Evolutionary conservation across 2,888 invertebrate genomes (phyloP).

Genomic region (Smittia aterrima): DNA sequence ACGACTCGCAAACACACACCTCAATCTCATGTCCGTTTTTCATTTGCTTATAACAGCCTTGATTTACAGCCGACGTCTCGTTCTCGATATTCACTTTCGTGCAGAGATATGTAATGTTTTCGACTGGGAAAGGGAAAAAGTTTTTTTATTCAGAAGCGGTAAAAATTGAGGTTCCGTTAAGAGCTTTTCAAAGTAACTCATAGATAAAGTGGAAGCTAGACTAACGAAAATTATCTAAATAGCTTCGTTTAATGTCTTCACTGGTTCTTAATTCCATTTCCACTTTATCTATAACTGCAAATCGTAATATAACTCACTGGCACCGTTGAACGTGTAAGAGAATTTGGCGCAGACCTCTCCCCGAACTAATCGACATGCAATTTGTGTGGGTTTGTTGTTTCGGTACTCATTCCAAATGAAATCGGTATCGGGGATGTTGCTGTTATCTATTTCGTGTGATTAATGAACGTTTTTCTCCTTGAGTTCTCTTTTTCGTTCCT

Average conservation of each 20-base stretch:
- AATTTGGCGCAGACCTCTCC: slow-evolving; percentile 66
- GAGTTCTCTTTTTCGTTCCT: neutral
- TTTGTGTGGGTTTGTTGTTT: slow-evolving; percentile 48
- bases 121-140: slow-evolving; percentile 55
- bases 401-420: slow-evolving; percentile 61
- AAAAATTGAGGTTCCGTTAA: slow-evolving; percentile 21
- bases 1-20: slow-evolving; percentile 57
- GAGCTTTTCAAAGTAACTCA: no score
- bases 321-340: slow-evolving; percentile 62
- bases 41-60: slow-evolving; percentile 57
- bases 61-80: slow-evolving; percentile 53
- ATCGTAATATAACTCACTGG: slow-evolving; percentile 58
- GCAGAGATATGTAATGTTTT: slow-evolving; percentile 70
- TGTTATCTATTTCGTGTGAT: slow-evolving; percentile 56
- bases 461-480: slow-evolving; percentile 6
- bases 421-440: slow-evolving; percentile 61
- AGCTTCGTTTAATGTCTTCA: neutral
- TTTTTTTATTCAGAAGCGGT: neutral
- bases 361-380: slow-evolving; percentile 60
- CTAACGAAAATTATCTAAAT: slow-evolving; percentile 42
- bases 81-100: slow-evolving; percentile 59
- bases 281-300: neutral
- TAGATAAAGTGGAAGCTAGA: no score
- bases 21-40: slow-evolving; percentile 55
- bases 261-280: neutral